phyloP scores from a whole-genome alignment of 23 tunicate genomes.

The Clavelina lepadiformis region DNA sequence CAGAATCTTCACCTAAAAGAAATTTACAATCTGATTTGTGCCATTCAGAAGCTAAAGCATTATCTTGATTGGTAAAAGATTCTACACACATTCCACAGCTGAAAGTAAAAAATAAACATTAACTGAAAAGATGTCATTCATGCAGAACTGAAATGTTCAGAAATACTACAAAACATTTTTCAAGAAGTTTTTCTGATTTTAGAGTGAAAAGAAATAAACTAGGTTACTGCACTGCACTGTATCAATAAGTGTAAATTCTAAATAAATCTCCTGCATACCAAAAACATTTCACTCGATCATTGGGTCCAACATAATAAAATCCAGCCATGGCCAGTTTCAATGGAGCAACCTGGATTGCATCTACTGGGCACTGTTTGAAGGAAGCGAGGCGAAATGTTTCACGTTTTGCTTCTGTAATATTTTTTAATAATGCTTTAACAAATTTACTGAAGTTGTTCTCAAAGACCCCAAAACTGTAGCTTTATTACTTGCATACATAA shows the following conservation, averaged over 20 bases:
- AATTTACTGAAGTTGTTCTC: no score
- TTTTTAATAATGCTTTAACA: no score
- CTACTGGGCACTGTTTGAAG: slow-evolving; percentile 1
- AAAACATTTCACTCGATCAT: slow-evolving; percentile 25
- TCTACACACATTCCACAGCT: slow-evolving; percentile 33
- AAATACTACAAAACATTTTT: background rate
- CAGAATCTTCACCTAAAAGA: slow-evolving; percentile 4
- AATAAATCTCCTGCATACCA: slow-evolving; percentile 9
- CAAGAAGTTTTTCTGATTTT: no score
- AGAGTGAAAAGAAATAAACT: no score
- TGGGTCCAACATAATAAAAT: slow-evolving; percentile 36
- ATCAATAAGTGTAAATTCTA: background rate
- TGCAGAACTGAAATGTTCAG: background rate
- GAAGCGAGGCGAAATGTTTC: slow-evolving; percentile 33
- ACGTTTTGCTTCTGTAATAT: no score
- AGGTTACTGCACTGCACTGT: background rate
- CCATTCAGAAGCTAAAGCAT: slow-evolving; percentile 12
- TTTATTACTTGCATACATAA: no score
- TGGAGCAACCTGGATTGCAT: slow-evolving; percentile 8
- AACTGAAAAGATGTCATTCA: background rate
- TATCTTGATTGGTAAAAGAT: slow-evolving; percentile 7
- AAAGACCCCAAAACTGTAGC: no score
- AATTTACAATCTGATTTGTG: slow-evolving; percentile 14
- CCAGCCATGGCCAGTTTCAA: slow-evolving; percentile 28
- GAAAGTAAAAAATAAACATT: background rate